phyloP scores from a whole-genome alignment of 2,888 invertebrate genomes.

The Andrena bucephala region DNA sequence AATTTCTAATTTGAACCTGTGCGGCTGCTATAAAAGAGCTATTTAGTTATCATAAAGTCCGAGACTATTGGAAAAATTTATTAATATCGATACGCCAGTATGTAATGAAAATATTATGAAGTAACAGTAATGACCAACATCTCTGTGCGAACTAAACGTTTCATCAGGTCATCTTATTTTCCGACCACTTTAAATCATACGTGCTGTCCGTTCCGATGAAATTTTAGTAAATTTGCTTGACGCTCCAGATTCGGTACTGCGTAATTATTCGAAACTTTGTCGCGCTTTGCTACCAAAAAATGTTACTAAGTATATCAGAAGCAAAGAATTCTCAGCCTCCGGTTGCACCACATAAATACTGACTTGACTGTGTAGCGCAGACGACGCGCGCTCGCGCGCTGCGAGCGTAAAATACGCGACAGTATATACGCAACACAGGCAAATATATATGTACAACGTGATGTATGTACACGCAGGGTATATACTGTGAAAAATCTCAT shows the following conservation, averaged over 20 bases:
- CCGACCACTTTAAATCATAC: neutral
- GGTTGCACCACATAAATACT: constrained; percentile 8
- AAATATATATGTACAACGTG: constrained; percentile 18
- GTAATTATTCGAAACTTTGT: neutral
- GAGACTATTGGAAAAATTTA: no score
- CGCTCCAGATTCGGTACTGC: neutral
- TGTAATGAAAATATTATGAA: no score
- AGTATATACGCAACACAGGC: neutral
- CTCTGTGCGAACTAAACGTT: no score
- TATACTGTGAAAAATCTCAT: constrained; percentile 38
- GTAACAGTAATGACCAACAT: no score
- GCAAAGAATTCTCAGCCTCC: neutral
- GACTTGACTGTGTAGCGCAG: neutral
- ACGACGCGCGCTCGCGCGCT: neutral
- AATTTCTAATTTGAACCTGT: neutral
- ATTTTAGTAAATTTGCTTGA: neutral
- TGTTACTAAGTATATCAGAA: neutral
- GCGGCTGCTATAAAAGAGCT: no score
- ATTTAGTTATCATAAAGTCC: no score
- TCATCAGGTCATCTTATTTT: no score
- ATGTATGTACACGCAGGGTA: neutral
- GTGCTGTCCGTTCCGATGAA: no score
- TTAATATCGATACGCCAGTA: no score
- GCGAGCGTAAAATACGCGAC: no score
- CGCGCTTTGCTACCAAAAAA: no score